These are phyloP conservation scores for Arge pagana DNA, from an alignment of 2,888 invertebrate genomes.

Conservation along the genomic window DNA sequence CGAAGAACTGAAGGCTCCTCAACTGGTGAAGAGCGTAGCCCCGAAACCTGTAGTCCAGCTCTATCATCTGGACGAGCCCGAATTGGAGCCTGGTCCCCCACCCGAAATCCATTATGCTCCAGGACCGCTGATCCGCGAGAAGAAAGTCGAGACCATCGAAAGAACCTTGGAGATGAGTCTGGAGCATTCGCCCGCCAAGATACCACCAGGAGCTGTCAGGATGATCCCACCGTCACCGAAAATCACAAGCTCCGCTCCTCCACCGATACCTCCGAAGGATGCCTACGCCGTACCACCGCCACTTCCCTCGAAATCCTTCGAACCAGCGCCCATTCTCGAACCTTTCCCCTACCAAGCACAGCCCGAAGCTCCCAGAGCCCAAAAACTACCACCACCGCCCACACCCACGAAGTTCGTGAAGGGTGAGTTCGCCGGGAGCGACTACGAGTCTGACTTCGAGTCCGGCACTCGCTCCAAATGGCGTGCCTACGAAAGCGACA, in stretches of 20 bases:
- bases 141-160: slow-evolving; percentile 61
- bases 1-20: slow-evolving; percentile 60
- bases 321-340: slow-evolving; percentile 58
- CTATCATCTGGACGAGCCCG: slow-evolving; percentile 47
- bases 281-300: slow-evolving; percentile 53
- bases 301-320: slow-evolving; percentile 49
- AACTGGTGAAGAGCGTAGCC: slow-evolving; percentile 58
- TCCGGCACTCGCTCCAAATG: slow-evolving; percentile 60
- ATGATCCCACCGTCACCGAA: slow-evolving; percentile 60
- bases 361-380: slow-evolving; percentile 54
- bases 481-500: slow-evolving; percentile 69
- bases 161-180: slow-evolving; percentile 61
- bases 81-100: slow-evolving; percentile 70
- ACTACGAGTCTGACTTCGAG: slow-evolving; percentile 72
- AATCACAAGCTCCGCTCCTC: slow-evolving; percentile 39
- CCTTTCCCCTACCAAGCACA: slow-evolving; percentile 61
- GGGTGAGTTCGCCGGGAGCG: slow-evolving; percentile 66
- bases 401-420: slow-evolving; percentile 65
- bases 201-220: slow-evolving; percentile 62
- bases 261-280: slow-evolving; percentile 57
- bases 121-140: slow-evolving; percentile 60
- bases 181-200: slow-evolving; percentile 61
- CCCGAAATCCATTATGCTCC: slow-evolving; percentile 71
- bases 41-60: slow-evolving; percentile 39
- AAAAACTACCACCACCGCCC: slow-evolving; percentile 61